Conservation (phyloP, 1,140 invertebrate genomes). For the Pseudoatta argentina region DNA sequence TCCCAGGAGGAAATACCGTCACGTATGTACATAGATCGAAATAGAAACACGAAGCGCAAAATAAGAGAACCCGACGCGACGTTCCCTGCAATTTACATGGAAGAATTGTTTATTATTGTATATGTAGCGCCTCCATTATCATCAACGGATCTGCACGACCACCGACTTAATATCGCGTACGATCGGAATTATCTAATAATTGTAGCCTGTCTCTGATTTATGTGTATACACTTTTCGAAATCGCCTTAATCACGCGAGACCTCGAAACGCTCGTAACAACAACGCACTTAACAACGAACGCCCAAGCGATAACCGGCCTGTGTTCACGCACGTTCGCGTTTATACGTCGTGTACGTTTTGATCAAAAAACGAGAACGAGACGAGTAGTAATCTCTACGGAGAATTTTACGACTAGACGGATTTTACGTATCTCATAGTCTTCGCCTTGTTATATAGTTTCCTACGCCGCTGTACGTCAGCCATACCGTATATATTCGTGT, state of each 20-base stretch:
- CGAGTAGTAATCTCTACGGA: slow-evolving; percentile 1
- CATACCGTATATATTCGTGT: not conserved
- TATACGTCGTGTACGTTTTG: not conserved
- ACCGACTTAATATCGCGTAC: slow-evolving; percentile 4
- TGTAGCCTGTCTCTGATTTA: slow-evolving; percentile 35
- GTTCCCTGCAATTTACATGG: slow-evolving; percentile 30
- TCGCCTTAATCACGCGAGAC: slow-evolving; percentile 40
- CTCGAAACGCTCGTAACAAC: slow-evolving; percentile 39
- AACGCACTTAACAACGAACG: not conserved
- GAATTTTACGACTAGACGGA: slow-evolving; percentile 31
- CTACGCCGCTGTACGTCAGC: slow-evolving; percentile 45
- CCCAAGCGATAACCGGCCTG: not conserved
- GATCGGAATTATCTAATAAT: slow-evolving; percentile 52
- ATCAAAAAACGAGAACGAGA: slow-evolving; percentile 13
- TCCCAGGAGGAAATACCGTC: not conserved
- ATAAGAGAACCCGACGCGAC: slow-evolving; percentile 4
- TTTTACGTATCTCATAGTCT: slow-evolving; percentile 40
- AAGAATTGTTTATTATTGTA: slow-evolving; percentile 54
- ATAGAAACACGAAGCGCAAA: not conserved
- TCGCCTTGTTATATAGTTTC: not conserved
- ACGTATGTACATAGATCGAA: slow-evolving; percentile 5
- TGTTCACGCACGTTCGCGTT: not conserved
- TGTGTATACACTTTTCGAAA: slow-evolving; percentile 37
- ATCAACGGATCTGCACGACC: not conserved
- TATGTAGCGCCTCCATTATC: slow-evolving; percentile 20